Evolutionary conservation across 2,888 invertebrate species (phyloP), one percentile per base, ranked within the genome.

Genomic region (Lissocephala sabroskyi): DNA sequence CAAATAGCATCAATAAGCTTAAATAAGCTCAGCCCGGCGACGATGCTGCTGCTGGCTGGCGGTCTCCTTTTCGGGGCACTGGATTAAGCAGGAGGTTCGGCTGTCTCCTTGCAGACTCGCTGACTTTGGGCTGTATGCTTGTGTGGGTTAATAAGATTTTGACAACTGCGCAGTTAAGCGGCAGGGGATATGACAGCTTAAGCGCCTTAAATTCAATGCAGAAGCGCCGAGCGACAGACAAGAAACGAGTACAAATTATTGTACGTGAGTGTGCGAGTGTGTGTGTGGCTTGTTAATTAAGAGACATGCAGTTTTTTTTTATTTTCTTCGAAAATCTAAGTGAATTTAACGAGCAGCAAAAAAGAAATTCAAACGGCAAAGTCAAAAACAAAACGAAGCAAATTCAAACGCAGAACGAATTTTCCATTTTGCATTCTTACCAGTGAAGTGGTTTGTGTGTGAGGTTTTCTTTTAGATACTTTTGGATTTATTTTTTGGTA

Each of bases 1-100:
- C 67, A 65, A 64, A 67, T 65, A 61, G 58, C 71, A 65, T 59
- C 71, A 65, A 71, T 75, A 75, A 71, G 71, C 71, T 47, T 48
- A 59, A 61, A 62, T 70, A 71, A 71, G 67, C 62, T 52, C 42
- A 60, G 37, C 37, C 23, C n/a, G 36, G 17, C 5, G 23, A 28
- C 18, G 2, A n/a, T n/a, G n/a, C n/a, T n/a, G n/a, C n/a, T n/a
- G n/a, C n/a, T n/a, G n/a, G n/a, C n/a, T n/a, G n/a, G n/a, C n/a
- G n/a, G n/a, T n/a, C n/a, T n/a, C n/a, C n/a, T n/a, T n/a, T n/a
- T n/a, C n/a, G n/a, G n/a, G 36, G 10, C 17, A 10, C 10, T 23
- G 37, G n/a, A 37, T 37, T 19, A 37, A n/a, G n/a, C n/a, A n/a
- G n/a, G n/a, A n/a, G n/a, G n/a, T n/a, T n/a, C n/a, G n/a, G 14